Evolutionary conservation across 2,113 vertebrate genomes (phyloP).

Genomic region (Balaeniceps rex): DNA sequence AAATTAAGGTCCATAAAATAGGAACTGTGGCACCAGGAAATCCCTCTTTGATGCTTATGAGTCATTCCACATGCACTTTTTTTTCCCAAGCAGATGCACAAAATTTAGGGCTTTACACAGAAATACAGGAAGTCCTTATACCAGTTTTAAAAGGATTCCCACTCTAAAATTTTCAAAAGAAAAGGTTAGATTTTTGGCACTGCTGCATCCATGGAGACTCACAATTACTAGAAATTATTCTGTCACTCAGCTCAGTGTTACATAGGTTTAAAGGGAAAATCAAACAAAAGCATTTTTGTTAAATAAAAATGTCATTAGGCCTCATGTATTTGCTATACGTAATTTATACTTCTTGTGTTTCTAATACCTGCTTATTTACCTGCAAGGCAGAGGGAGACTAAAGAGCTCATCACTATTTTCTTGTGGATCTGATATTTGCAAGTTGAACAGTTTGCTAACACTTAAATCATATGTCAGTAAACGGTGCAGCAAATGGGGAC

Average conservation of each 20-base stretch:
- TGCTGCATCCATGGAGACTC: not conserved
- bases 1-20: not conserved
- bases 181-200: not conserved
- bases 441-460: not conserved
- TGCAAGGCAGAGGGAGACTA: not conserved
- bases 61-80: not conserved
- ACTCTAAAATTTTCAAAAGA: not conserved
- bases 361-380: not conserved
- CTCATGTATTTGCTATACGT: accelerated
- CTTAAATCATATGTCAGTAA: not conserved
- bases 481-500: not conserved
- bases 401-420: not conserved
- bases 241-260: not conserved
- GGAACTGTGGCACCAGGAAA: not conserved
- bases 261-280: not conserved
- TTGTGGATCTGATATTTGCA: not conserved
- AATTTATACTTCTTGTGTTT: not conserved
- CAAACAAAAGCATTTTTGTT: not conserved
- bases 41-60: not conserved
- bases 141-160: not conserved
- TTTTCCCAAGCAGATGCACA: not conserved
- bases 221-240: not conserved
- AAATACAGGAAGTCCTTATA: not conserved
- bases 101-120: not conserved
- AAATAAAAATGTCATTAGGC: not conserved